phyloP scores from a whole-genome alignment of 2,113 vertebrate species.

The Bos taurus region ARS-UCD2.0 NC_037344.1:16953501-16954000 shows the following conservation, averaged over 20 bases:
- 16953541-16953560: background rate
- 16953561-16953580: background rate
- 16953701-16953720: accelerated
- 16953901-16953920: background rate
- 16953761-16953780: background rate
- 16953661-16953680: background rate
- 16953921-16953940: background rate
- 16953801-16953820: background rate
- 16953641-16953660: accelerated
- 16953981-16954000: background rate
- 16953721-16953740: background rate
- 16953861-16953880: background rate
- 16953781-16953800: background rate
- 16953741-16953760: background rate
- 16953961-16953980: background rate
- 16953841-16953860: background rate
- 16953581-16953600: background rate
- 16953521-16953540: background rate
- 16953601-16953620: background rate
- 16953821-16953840: background rate
- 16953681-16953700: too few relatives aligned
- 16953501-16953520: background rate
- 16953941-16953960: background rate
- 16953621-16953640: background rate
- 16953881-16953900: background rate